Evolutionary conservation across 2,888 invertebrate genomes (phyloP).

Genomic region (Lamellibrachia satsuma): DNA sequence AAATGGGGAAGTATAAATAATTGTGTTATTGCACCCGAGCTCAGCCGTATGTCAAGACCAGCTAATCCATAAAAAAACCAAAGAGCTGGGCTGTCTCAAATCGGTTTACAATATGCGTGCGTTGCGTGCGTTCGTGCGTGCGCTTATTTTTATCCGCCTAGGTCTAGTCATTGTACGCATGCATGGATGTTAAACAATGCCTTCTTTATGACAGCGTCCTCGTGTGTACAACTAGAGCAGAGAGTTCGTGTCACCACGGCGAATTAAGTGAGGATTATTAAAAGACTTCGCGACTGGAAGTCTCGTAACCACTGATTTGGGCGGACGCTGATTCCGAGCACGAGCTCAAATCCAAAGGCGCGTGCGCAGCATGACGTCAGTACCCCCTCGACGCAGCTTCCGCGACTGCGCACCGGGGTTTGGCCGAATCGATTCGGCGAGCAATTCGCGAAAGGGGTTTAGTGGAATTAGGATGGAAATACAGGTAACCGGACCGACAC

Average conservation of each 20-base stretch:
- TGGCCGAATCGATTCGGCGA: neutral
- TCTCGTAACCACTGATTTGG: neutral
- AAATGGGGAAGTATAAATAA: too few species aligned
- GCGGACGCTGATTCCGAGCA: neutral
- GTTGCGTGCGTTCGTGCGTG: neutral
- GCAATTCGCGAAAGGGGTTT: constrained; percentile 6
- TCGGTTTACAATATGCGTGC: too few species aligned
- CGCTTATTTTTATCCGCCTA: neutral
- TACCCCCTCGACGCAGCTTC: neutral
- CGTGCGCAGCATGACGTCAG: neutral
- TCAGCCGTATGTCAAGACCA: too few species aligned
- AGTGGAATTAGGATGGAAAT: constrained; percentile 4
- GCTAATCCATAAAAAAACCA: too few species aligned
- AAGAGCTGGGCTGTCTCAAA: too few species aligned
- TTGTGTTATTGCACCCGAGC: too few species aligned
- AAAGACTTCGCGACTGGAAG: neutral
- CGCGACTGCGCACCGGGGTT: neutral
- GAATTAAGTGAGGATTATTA: neutral
- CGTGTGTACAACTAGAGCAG: neutral
- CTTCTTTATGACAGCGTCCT: too few species aligned
- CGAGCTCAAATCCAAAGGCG: neutral
- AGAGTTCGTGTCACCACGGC: neutral
- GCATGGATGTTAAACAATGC: too few species aligned
- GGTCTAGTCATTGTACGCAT: too few species aligned
- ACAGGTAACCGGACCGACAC: neutral